A percentile compares a stretch with the other conserved stretches of the same genome.
phyloP scores from a whole-genome alignment of 2,797 vertebrate genomes.

The Nannoperca australis region DNA sequence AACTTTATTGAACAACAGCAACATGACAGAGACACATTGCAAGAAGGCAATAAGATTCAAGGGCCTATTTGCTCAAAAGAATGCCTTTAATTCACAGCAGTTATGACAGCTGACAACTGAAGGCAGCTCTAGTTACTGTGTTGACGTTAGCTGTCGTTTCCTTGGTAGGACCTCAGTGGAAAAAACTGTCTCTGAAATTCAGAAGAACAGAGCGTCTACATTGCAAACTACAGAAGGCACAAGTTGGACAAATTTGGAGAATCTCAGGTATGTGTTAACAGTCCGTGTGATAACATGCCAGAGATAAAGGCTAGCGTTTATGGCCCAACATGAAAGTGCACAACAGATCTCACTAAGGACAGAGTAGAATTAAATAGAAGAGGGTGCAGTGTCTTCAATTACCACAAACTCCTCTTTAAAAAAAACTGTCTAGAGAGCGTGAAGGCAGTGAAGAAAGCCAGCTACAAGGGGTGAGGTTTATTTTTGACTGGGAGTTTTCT shows the following conservation, averaged over 20 bases:
- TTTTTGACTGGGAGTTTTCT: constrained; percentile 7
- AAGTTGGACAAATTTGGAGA: constrained; percentile 27
- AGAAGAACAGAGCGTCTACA: not conserved
- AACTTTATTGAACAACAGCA: constrained; percentile 32
- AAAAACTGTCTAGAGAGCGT: not conserved
- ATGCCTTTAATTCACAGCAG: constrained; percentile 47
- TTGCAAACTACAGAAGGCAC: constrained; percentile 18
- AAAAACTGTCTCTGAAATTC: not conserved
- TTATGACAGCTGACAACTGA: constrained; percentile 39
- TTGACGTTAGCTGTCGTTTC: not conserved
- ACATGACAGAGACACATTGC: not conserved
- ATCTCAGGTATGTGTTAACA: constrained; percentile 65
- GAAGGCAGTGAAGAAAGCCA: constrained; percentile 4
- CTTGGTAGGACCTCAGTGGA: not conserved
- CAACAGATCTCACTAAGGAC: constrained; percentile 29
- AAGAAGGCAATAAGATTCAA: constrained; percentile 28
- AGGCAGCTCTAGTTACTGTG: not conserved
- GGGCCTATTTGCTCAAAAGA: constrained; percentile 60
- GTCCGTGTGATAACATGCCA: constrained; percentile 52
- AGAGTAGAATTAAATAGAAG: constrained; percentile 6
- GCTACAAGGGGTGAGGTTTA: constrained; percentile 11
- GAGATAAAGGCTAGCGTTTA: constrained; percentile 43
- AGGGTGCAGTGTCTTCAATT: constrained; percentile 18
- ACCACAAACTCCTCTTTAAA: constrained; percentile 44
- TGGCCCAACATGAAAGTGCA: constrained; percentile 39